A percentile compares a stretch with the other conserved stretches of the same genome.
phyloP scores from a whole-genome alignment of 2,888 invertebrate genomes.

The Harpalus rubripes region DNA sequence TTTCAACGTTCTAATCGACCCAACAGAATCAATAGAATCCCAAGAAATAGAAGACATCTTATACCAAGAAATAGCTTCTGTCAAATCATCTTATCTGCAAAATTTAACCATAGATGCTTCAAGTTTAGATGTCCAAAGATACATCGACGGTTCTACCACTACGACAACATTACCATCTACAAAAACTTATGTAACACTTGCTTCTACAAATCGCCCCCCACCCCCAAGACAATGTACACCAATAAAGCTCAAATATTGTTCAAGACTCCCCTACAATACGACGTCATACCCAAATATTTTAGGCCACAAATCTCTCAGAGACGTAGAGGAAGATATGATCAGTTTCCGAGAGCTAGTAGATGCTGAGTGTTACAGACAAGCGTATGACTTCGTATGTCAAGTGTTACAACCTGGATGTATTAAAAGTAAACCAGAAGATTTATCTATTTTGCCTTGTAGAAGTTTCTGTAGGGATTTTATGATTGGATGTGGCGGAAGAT shows the following conservation, averaged over 20 bases:
- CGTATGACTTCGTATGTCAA: slow-evolving; percentile 94
- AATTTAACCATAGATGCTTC: slow-evolving; percentile 83
- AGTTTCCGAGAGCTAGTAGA: slow-evolving; percentile 92
- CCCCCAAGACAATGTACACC: slow-evolving; percentile 84
- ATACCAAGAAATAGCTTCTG: slow-evolving; percentile 82
- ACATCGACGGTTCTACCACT: slow-evolving; percentile 75
- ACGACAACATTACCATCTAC: slow-evolving; percentile 75
- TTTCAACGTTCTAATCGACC: slow-evolving; percentile 92
- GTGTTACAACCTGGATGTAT: slow-evolving; percentile 90
- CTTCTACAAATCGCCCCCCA: slow-evolving; percentile 80
- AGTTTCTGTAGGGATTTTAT: slow-evolving; percentile 92
- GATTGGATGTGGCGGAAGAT: slow-evolving; percentile 88
- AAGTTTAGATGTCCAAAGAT: slow-evolving; percentile 84
- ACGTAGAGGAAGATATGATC: slow-evolving; percentile 87
- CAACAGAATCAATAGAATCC: slow-evolving; percentile 80
- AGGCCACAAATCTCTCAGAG: slow-evolving; percentile 82
- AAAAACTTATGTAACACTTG: slow-evolving; percentile 76
- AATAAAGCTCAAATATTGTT: slow-evolving; percentile 85
- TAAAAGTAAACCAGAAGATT: slow-evolving; percentile 77
- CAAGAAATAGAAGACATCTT: slow-evolving; percentile 84
- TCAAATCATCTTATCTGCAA: slow-evolving; percentile 81
- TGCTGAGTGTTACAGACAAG: slow-evolving; percentile 92
- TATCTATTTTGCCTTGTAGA: slow-evolving; percentile 86
- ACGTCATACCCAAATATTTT: slow-evolving; percentile 92
- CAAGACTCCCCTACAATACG: slow-evolving; percentile 86